phyloP scores from a whole-genome alignment of 2,888 invertebrate species.

The Ichneumoninae sp. region DNA sequence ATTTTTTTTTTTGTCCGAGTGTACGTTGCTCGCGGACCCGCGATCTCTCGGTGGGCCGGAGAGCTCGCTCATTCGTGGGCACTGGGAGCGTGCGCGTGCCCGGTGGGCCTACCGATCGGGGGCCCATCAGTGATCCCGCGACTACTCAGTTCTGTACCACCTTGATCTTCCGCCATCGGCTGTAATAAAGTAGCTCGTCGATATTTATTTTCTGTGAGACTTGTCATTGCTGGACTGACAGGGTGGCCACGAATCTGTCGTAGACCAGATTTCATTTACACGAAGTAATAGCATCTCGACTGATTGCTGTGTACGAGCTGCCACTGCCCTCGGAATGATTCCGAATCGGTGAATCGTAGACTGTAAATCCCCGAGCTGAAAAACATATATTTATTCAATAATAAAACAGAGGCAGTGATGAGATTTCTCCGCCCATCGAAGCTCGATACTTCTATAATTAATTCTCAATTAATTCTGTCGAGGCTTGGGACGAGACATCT shows the following conservation, averaged over 20 bases:
- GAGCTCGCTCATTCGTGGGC: conserved; percentile 49
- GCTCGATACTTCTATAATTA: conserved; percentile 54
- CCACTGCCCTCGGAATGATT: background rate
- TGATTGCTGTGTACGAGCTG: background rate
- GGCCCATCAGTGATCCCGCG: conserved; percentile 32
- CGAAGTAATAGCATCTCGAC: too few relatives aligned
- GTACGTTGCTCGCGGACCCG: conserved; percentile 52
- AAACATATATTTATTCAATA: conserved; percentile 37
- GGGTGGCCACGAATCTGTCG: background rate
- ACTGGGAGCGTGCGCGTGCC: conserved; percentile 65
- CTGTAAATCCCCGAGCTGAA: background rate
- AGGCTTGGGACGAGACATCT: conserved; percentile 21
- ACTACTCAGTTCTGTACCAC: conserved; percentile 31
- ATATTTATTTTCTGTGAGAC: background rate
- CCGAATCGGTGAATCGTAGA: background rate
- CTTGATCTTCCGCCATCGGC: conserved; percentile 35
- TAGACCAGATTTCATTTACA: background rate
- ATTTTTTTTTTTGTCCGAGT: too few relatives aligned
- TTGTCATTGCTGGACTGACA: background rate
- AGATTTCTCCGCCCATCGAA: conserved; percentile 40
- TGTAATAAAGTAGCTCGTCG: background rate
- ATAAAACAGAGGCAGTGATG: conserved; percentile 45
- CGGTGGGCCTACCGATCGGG: conserved; percentile 61
- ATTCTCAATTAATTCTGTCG: conserved; percentile 57
- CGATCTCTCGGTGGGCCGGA: conserved; percentile 48